These are phyloP conservation scores for Microcebus griseorufus DNA, from an alignment of 2,113 vertebrate genomes.

Conservation along the genomic window DNA sequence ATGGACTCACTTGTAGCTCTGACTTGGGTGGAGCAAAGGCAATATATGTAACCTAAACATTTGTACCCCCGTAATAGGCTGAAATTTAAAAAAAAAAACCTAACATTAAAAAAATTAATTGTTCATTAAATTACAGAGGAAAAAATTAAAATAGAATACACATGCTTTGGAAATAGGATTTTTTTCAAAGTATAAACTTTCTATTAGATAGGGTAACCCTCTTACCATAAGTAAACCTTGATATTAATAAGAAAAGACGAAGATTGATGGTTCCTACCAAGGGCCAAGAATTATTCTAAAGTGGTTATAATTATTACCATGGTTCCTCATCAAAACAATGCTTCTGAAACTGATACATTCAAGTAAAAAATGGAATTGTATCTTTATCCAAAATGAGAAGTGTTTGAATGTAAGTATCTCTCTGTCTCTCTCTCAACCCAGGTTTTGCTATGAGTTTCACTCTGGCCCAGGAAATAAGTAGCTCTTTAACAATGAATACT, in stretches of 20 bases:
- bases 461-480: not conserved
- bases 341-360: not conserved
- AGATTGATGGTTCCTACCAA: too few species aligned
- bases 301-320: rapidly evolving
- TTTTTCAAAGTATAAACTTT: not conserved
- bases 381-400: not conserved
- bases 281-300: not conserved
- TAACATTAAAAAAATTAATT: too few species aligned
- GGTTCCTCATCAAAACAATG: not conserved
- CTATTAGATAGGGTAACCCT: rapidly evolving
- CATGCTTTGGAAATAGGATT: rapidly evolving
- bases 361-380: not conserved
- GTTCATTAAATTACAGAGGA: too few species aligned
- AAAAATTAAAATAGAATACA: too few species aligned
- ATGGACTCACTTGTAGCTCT: too few species aligned
- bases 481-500: too few species aligned
- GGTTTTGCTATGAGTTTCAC: too few species aligned
- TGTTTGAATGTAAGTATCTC: not conserved
- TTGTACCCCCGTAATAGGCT: too few species aligned
- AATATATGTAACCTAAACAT: too few species aligned
- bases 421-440: too few species aligned
- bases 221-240: rapidly evolving
- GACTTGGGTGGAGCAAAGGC: too few species aligned
- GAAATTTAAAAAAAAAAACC: too few species aligned
- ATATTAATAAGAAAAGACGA: not conserved